phyloP scores from a whole-genome alignment of 2,797 vertebrate species.

The Hozukius guyotensis region DNA sequence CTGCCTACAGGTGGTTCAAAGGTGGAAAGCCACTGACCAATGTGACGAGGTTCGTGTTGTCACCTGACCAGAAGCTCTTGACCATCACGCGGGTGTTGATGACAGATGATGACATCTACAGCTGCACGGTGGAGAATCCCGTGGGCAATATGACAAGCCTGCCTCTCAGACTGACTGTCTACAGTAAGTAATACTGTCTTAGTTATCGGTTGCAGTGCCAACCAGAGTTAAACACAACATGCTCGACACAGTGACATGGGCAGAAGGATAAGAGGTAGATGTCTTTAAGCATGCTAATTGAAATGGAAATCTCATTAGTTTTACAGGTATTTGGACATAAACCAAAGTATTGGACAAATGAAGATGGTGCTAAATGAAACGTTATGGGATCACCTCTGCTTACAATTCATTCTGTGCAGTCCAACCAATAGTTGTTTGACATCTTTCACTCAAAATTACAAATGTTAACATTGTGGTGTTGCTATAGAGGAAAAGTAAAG shows the following conservation, averaged over 20 bases:
- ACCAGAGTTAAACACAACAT: not conserved
- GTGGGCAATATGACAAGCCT: slow-evolving; percentile 88
- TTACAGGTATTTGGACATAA: no score
- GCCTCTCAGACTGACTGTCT: slow-evolving; percentile 91
- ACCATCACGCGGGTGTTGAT: slow-evolving; percentile 91
- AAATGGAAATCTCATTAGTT: no score
- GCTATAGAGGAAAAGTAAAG: no score
- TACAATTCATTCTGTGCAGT: no score
- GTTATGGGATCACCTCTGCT: no score
- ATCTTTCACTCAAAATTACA: no score
- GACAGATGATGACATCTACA: slow-evolving; percentile 90
- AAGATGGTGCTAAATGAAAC: no score
- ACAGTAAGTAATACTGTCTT: slow-evolving; percentile 84
- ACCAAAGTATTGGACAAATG: no score
- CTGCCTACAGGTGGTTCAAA: slow-evolving; percentile 93
- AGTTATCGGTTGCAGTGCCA: no score
- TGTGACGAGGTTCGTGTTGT: slow-evolving; percentile 89
- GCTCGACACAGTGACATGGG: not conserved
- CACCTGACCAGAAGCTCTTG: slow-evolving; percentile 90
- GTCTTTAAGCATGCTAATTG: no score
- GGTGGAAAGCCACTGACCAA: slow-evolving; percentile 89
- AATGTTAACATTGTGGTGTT: no score
- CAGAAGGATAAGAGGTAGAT: not conserved
- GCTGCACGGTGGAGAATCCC: slow-evolving; percentile 88
- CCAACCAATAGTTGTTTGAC: no score